Percentiles rank a stretch among this genome's conserved stretches.
Conservation (phyloP, 2,797 vertebrate genomes). For the Microctenopoma stevenorrisi region DNA sequence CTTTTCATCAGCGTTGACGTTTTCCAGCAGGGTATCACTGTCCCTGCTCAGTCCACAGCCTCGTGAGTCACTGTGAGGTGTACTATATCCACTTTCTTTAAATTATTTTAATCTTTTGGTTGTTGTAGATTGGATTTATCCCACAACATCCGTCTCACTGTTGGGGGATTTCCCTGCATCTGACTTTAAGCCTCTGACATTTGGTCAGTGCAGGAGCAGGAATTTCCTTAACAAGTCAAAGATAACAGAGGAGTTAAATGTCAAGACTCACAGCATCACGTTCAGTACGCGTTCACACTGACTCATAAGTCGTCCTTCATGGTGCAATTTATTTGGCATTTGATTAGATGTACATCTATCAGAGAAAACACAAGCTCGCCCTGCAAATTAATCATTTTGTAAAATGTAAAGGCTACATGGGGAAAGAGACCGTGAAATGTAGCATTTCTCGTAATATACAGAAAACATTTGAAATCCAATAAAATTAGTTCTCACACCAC, state of each 20-base stretch:
- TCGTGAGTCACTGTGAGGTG: constrained; percentile 58
- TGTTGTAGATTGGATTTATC: constrained; percentile 36
- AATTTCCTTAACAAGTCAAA: constrained; percentile 54
- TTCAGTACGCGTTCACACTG: constrained; percentile 42
- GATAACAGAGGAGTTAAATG: constrained; percentile 50
- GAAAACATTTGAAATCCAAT: constrained; percentile 73
- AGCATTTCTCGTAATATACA: constrained; percentile 82
- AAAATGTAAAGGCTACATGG: constrained; percentile 71
- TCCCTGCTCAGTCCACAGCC: constrained; percentile 51
- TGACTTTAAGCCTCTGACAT: constrained; percentile 70
- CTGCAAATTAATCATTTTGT: constrained; percentile 75
- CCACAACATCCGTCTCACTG: constrained; percentile 12
- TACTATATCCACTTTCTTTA: constrained; percentile 64
- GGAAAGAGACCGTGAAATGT: constrained; percentile 80
- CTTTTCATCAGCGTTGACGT: constrained; percentile 56
- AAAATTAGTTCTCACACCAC: constrained; percentile 76
- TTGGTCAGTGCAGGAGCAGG: constrained; percentile 48
- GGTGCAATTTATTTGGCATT: constrained; percentile 97
- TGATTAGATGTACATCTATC: constrained; percentile 92
- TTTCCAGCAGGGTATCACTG: constrained; percentile 60
- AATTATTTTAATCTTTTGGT: constrained; percentile 59
- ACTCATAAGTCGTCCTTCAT: constrained; percentile 75
- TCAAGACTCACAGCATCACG: constrained; percentile 28
- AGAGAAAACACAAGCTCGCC: constrained; percentile 77
- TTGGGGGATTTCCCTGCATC: constrained; percentile 39